Base-by-base conservation (phyloP, 2,113 vertebrate genomes). In the Atherinomorus stipes region DNA sequence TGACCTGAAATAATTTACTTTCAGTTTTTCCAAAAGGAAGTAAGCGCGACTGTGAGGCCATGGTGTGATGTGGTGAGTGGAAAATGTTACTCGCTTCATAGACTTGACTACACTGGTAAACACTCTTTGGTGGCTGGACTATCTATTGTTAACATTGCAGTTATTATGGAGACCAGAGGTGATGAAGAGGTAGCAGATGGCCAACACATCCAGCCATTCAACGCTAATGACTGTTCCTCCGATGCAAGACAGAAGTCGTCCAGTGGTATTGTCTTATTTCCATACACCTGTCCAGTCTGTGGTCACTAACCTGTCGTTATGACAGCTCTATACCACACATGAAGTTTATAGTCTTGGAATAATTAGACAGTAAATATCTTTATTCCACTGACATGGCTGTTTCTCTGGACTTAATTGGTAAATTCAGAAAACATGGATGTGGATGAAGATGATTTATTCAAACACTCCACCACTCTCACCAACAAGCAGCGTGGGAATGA, bases 401-500 rank as follows among this genome's bases (percentile, higher is more conserved):
- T 26, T 68, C 28, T 34, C 71, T 56, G 61, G 40, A 23, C 21
- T 64, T 52, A n/a, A 42, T 19, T 51, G 21, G 6, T 59, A 47
- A 37, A 52, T 78, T 45, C 83, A 81, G 90, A 90, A 58, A 76
- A 31, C 69, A 71, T 74, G 56, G 91, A 86, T 64, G 78, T 75
- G 60, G 91, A 88, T 75, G 86, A 90, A 10, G 89, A 92, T 2
- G 65, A 57, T 69, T 62, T 85, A 50, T 66, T 87, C 38, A 96
- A 95, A 74, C 96, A 96, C 71, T 94, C 96, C 0, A 96, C 95
- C 10, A 96, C 96, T 0, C 87, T 99, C 79, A 99, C 97, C 1
- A 99, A 99, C 91, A 93, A 95, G 50, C 98, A 99, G 62, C 88
- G 98, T 10, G 98, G 98, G 52, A 99, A 99, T 0, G 96, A 98